phyloP scores from a whole-genome alignment of 2,797 vertebrate genomes.

The Notamacropus eugenii region DNA sequence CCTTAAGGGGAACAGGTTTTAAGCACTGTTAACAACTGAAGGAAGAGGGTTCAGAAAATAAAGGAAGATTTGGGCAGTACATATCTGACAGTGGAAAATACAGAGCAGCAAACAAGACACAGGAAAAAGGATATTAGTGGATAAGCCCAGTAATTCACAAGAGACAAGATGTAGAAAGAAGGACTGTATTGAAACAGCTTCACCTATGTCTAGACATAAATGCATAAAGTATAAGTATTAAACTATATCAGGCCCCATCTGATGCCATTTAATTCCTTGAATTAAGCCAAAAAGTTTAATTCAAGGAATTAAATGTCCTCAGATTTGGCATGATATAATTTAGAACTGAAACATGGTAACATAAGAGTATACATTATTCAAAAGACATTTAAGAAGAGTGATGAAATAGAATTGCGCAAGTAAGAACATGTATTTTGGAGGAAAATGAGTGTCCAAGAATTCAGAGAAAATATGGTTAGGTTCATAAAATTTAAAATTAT shows the following conservation, averaged over 20 bases:
- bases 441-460: too few species aligned
- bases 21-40: background rate
- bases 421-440: too few species aligned
- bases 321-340: background rate
- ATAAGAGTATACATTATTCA: background rate
- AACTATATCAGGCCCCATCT: background rate
- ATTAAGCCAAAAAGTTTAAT: background rate
- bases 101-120: background rate
- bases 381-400: background rate
- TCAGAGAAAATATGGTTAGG: too few species aligned
- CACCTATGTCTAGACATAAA: background rate
- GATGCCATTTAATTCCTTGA: too few species aligned
- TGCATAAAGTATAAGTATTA: background rate
- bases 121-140: background rate
- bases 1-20: background rate
- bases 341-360: background rate
- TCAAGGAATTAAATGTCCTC: background rate
- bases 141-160: background rate
- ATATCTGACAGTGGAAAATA: background rate
- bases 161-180: background rate
- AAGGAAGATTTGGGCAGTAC: background rate
- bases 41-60: background rate
- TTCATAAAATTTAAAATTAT: too few species aligned
- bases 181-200: background rate
- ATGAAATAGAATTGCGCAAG: too few species aligned